These are phyloP conservation scores for Planiliza haematocheilus DNA, from an alignment of 2,113 vertebrate species.

Conservation along the genomic window DNA sequence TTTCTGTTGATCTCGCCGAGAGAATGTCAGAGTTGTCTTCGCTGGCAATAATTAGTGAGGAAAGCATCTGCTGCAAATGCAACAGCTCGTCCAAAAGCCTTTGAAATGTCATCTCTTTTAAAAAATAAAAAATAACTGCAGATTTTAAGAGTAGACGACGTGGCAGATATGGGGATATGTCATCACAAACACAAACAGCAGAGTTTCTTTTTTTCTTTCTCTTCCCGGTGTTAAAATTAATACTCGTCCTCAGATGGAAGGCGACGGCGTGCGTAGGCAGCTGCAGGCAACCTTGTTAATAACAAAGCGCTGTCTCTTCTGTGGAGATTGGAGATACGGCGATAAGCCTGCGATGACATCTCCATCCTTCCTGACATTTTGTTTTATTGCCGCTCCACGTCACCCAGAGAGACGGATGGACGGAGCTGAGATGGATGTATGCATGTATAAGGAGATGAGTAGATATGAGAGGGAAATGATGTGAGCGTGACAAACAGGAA, in stretches of 20 bases:
- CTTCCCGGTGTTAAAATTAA: conserved; percentile 28
- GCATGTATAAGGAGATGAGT: conserved; percentile 3
- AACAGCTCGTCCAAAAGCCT: conserved; percentile 20
- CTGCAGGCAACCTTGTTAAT: conserved; percentile 51
- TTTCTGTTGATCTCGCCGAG: conserved; percentile 35
- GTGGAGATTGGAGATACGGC: conserved; percentile 27
- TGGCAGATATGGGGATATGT: conserved; percentile 24
- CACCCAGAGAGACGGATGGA: conserved; percentile 28
- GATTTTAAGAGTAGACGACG: conserved; percentile 11
- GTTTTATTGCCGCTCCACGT: conserved; percentile 30
- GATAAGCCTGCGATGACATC: conserved; percentile 50
- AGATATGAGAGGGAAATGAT: neutral
- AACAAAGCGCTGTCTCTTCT: conserved; percentile 46
- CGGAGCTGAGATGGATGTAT: conserved; percentile 1
- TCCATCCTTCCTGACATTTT: conserved; percentile 45
- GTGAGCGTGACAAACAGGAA: too few relatives aligned
- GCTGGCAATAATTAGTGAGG: conserved; percentile 56
- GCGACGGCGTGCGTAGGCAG: conserved; percentile 25
- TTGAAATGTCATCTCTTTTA: conserved; percentile 44
- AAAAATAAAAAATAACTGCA: neutral
- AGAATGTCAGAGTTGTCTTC: conserved; percentile 56
- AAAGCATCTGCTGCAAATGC: conserved; percentile 51
- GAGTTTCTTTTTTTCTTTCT: conserved; percentile 14
- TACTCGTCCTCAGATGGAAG: conserved; percentile 22
- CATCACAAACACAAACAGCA: conserved; percentile 26